Base-by-base conservation (phyloP, 2,888 invertebrate genomes). In the Leptogaster cylindrica region DNA sequence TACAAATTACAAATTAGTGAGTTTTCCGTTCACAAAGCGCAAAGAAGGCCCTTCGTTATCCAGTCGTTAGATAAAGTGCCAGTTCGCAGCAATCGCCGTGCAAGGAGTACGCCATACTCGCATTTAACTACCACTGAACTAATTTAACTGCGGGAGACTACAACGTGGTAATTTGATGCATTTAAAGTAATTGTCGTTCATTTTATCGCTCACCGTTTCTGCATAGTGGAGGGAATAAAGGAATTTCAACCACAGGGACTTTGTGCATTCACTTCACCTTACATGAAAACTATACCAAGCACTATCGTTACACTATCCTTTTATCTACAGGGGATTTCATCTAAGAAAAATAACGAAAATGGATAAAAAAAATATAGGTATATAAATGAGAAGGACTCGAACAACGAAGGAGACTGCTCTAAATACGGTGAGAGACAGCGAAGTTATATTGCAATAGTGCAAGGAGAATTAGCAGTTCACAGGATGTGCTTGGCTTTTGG, bases 171-270 rank as follows among this genome's bases (percentile, higher is more conserved):
- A 55, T 55, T 55, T 55, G 55, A 55, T 55, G 55, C 55, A 55
- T 55, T 55, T 55, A 55, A 55, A 55, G 55, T 55, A 55, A 55
- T 55, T 55, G 55, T 55, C 55, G 55, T 55, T 55, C 55, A 55
- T 55, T 55, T 55, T 55, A 55, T 55, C 39, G 39, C 10, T n/a
- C 55, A 55, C 18, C 31, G 6, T 18, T 27, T 20, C 31, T 14
- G 20, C 7, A 46, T 46, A 18, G 20, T 12, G n/a, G 48, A 50
- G 50, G 14, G 23, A 50, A 41, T 7, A 16, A 41, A 18, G 18
- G 41, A 41, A 41, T 41, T 41, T 16, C 14, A 18, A 18, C 41
- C 5, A 36, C 3, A 23, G 20, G 2, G 39, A 23, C 39, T 14
- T 50, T 36, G 55, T 25, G 36, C 36, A 36, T 33, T 39, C 39